Evolutionary conservation across 2,113 vertebrate genomes (phyloP).

Genomic region (Melanotaenia duboulayi): DNA sequence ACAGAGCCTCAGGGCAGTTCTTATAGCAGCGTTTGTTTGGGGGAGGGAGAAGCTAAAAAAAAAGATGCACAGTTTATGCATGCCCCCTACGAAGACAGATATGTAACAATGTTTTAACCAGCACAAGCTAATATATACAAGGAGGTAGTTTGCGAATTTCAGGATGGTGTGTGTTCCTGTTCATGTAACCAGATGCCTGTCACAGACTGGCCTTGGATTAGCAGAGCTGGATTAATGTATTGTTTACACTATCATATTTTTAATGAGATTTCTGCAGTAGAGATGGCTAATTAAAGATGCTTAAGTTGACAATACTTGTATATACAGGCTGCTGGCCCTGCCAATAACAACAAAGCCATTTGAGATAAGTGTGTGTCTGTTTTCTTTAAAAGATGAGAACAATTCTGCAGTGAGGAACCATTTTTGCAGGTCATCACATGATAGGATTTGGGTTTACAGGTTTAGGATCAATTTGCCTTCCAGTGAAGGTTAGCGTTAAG

Average conservation of each 20-base stretch:
- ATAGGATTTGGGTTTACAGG: slow-evolving; percentile 51
- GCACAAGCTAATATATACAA: background rate
- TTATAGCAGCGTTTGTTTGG: slow-evolving; percentile 42
- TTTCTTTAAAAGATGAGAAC: background rate
- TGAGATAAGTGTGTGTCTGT: slow-evolving; percentile 1
- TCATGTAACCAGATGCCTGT: slow-evolving; percentile 12
- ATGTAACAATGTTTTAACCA: background rate
- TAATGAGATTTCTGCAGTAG: slow-evolving; percentile 68
- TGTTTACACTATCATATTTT: slow-evolving; percentile 73
- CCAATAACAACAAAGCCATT: slow-evolving; percentile 48
- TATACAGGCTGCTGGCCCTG: slow-evolving; percentile 59
- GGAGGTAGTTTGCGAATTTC: background rate
- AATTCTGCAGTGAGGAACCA: background rate
- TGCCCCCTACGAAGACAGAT: background rate
- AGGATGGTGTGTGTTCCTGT: background rate
- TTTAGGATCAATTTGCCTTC: slow-evolving; percentile 39
- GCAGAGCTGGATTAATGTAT: slow-evolving; percentile 63
- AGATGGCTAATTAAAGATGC: slow-evolving; percentile 63
- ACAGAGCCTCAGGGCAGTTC: slow-evolving; percentile 49
- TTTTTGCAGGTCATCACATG: slow-evolving; percentile 7
- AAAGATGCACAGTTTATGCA: slow-evolving; percentile 1
- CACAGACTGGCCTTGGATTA: slow-evolving; percentile 57
- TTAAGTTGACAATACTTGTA: slow-evolving; percentile 56
- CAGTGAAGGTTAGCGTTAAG: slow-evolving; percentile 20
- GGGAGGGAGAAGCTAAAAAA: slow-evolving; percentile 10